Base-by-base conservation (phyloP, 2,888 invertebrate genomes). In the Lasioglossum pauxillum region DNA sequence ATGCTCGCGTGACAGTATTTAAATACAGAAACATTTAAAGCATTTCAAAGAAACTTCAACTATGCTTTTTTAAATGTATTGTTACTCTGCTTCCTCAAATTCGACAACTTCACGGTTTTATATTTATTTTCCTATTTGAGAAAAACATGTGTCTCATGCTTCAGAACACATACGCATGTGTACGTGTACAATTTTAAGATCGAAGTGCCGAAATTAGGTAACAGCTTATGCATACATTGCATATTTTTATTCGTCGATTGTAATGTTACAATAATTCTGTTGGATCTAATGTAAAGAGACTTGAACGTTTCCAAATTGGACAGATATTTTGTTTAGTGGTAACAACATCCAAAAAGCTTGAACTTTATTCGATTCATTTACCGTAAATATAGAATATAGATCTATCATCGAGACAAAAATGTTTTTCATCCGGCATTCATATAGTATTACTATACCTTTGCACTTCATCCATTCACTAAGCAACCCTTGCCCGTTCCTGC, bases 361-460 rank as follows among this genome's bases (percentile, higher is more conserved):
- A 71, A 67, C 19, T 80, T 80, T 73, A 78, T 80, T 49, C 3
- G 19, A 80, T 79, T 27, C 23, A 57, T 72, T 46, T 67, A 41
- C 4, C 79, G 57, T 7, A 72, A 67, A 76, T 78, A 72, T 82
- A 78, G 38, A 72, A 76, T 78, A 72, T 82, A 78, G 38, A 72
- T 74, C 27, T 64, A 69, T 77, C 41, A 77, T 75, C 35, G 35
- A 83, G 73, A 69, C 19, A 69, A 64, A 82, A 75, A 81, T 79
- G 49, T 83, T 85, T 79, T 73, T 75, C 77, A 84, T 86, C 60
- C 72, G 75, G 86, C 78, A 75, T 89, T 73, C 49, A 64, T 53
- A 75, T 53, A 75, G 80, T 79, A 75, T 83, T 83, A 80, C 71
- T 82, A 49, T 84, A 82, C 84, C 75, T 77, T 85, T 84, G 80